These are phyloP conservation scores for Drosophila pseudotalamancana DNA, from an alignment of 2,888 invertebrate species.

Conservation along the genomic window DNA sequence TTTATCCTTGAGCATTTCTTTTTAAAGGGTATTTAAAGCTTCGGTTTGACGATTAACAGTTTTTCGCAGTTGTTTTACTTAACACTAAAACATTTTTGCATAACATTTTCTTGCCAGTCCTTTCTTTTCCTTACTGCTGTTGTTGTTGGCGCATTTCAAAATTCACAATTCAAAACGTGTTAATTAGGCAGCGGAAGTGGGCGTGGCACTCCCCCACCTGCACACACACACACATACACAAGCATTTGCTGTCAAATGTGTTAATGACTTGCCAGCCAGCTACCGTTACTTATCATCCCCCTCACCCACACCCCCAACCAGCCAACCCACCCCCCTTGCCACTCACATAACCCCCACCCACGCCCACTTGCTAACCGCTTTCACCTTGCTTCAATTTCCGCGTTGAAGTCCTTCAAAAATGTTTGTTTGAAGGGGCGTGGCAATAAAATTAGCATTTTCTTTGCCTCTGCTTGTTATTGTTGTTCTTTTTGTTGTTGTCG, in stretches of 20 bases:
- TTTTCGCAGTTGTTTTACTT: conserved; percentile 53
- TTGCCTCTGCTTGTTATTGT: conserved; percentile 63
- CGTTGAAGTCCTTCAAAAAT: conserved; percentile 15
- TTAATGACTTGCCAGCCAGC: conserved; percentile 67
- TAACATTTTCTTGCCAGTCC: conserved; percentile 46
- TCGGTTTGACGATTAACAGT: conserved; percentile 8
- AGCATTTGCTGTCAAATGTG: conserved; percentile 61
- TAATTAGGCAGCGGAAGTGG: conserved; percentile 70
- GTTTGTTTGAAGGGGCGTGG: conserved; percentile 48
- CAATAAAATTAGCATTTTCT: conserved; percentile 80
- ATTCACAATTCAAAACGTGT: conserved; percentile 80
- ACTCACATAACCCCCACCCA: rapidly evolving
- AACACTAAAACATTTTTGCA: conserved; percentile 67
- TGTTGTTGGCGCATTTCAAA: conserved; percentile 67
- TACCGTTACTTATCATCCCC: conserved; percentile 16
- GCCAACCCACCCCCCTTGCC: neutral
- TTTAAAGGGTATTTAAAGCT: neutral
- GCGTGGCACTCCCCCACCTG: conserved; percentile 21
- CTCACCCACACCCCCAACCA: neutral
- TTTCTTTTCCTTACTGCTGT: conserved; percentile 13
- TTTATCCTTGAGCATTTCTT: too few relatives aligned
- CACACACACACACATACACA: neutral
- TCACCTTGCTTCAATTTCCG: conserved; percentile 67
- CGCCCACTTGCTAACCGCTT: conserved; percentile 34
- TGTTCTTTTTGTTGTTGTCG: conserved; percentile 41